A percentile compares a stretch with the other conserved stretches of the same genome.
Evolutionary conservation across 1,140 invertebrate species (phyloP).

Genomic region (Ceratina calcarata): DNA sequence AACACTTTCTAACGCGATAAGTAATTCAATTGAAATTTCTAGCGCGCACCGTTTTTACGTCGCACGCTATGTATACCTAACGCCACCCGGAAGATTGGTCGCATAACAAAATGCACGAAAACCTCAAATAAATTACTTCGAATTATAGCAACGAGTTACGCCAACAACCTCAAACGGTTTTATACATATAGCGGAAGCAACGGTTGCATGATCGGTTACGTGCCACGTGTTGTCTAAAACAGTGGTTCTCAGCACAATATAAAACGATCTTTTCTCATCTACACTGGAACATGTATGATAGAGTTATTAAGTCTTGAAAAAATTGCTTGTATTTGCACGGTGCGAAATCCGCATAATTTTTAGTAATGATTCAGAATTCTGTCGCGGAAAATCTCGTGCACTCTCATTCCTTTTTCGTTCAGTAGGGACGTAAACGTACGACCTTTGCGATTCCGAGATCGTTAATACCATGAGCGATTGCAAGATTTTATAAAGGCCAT

Average conservation of each 20-base stretch:
- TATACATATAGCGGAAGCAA: slow-evolving; percentile 29
- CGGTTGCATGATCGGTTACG: slow-evolving; percentile 9
- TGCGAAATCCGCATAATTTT: not conserved
- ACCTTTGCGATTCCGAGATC: not conserved
- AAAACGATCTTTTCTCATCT: not conserved
- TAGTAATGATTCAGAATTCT: not conserved
- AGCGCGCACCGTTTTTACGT: not conserved
- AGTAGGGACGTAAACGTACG: not conserved
- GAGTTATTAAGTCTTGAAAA: too few species aligned
- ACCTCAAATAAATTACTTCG: slow-evolving; percentile 30
- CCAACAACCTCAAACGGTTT: slow-evolving; percentile 22
- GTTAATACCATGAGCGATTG: not conserved
- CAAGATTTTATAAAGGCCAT: not conserved
- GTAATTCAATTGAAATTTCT: not conserved
- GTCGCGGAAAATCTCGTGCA: not conserved
- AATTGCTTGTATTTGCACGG: slow-evolving; percentile 6
- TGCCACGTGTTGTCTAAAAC: slow-evolving; percentile 18
- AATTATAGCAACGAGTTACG: slow-evolving; percentile 32
- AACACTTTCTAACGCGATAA: slow-evolving; percentile 7
- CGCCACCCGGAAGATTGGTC: slow-evolving; percentile 28
- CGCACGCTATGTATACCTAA: not conserved
- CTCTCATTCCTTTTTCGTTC: not conserved
- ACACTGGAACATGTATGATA: too few species aligned
- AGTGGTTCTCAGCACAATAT: not conserved
- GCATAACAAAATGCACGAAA: slow-evolving; percentile 16